These are phyloP conservation scores for Heterocephalus glaber DNA, from an alignment of 2,113 vertebrate genomes.

Conservation along the genomic window DNA sequence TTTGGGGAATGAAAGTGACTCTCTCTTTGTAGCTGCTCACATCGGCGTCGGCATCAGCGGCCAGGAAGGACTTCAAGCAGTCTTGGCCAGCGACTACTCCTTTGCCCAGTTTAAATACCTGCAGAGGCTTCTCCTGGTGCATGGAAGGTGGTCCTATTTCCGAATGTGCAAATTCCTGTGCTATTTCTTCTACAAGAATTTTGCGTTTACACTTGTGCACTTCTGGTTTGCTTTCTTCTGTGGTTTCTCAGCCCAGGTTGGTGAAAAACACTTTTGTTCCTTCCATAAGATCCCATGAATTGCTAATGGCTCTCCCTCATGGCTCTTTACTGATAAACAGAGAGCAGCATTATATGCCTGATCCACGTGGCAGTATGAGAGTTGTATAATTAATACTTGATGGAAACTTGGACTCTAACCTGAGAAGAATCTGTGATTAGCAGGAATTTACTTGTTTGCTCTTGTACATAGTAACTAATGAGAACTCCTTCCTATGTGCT, in stretches of 20 bases:
- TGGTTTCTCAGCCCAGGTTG: constrained; percentile 90
- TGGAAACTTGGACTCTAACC: not conserved
- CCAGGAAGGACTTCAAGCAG: constrained; percentile 89
- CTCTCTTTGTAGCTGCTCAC: constrained; percentile 85
- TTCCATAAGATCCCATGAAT: not conserved
- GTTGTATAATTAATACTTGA: not conserved
- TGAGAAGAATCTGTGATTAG: constrained; percentile 5
- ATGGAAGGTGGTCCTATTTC: constrained; percentile 89
- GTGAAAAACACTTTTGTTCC: constrained; percentile 49
- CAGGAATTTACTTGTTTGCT: constrained; percentile 14
- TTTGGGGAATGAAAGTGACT: not conserved
- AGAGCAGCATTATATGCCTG: not conserved
- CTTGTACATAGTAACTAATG: not conserved
- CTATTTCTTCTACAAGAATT: constrained; percentile 93
- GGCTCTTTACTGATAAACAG: not conserved
- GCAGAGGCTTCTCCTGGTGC: constrained; percentile 88
- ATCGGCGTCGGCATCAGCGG: constrained; percentile 89
- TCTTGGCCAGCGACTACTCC: constrained; percentile 89
- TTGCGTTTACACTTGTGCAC: constrained; percentile 89
- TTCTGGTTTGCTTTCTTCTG: constrained; percentile 93
- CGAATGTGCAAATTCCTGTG: constrained; percentile 90
- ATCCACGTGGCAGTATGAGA: not conserved
- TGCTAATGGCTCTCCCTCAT: not conserved
- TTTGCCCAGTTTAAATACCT: constrained; percentile 89
- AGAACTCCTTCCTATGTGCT: not conserved